A percentile compares a stretch with the other conserved stretches of the same genome.
These are phyloP conservation scores for Acrobasis consociella DNA, from an alignment of 2,888 invertebrate genomes.

Conservation along the genomic window DNA sequence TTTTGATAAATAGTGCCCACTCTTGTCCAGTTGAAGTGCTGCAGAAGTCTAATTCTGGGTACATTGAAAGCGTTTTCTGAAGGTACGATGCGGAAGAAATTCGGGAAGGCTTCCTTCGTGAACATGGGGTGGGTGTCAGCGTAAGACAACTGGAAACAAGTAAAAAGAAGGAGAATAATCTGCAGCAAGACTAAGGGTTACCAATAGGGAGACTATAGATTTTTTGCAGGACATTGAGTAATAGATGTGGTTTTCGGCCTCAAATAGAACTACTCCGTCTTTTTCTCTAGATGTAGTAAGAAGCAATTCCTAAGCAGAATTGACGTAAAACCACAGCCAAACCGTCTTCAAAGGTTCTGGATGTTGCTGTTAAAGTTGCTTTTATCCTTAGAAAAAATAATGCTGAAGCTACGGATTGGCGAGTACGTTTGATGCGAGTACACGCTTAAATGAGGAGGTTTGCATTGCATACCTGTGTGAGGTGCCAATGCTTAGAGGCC, in stretches of 20 bases:
- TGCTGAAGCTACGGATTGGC: background rate
- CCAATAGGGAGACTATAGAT: no score
- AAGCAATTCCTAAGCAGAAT: no score
- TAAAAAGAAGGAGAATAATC: conserved; percentile 35
- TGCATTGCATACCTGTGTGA: conserved; percentile 87
- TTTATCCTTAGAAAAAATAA: no score
- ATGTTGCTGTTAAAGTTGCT: no score
- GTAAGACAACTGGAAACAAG: conserved; percentile 89
- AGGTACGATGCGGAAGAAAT: conserved; percentile 98
- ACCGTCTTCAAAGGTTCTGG: no score
- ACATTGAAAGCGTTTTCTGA: conserved; percentile 98
- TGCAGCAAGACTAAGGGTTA: background rate
- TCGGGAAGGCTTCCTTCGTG: conserved; percentile 95
- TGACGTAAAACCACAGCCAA: no score
- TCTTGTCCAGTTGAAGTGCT: conserved; percentile 97
- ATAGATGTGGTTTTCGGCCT: no score
- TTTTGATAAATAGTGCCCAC: conserved; percentile 99
- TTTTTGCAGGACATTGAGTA: no score
- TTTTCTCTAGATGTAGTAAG: no score
- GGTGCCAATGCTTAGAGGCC: conserved; percentile 98
- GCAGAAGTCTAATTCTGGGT: conserved; percentile 93
- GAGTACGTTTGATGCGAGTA: no score
- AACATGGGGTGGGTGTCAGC: conserved; percentile 99
- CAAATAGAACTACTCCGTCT: no score
- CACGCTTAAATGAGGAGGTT: background rate